Base-by-base conservation (phyloP, 2,888 invertebrate species). In the Lepas anatifera region DNA sequence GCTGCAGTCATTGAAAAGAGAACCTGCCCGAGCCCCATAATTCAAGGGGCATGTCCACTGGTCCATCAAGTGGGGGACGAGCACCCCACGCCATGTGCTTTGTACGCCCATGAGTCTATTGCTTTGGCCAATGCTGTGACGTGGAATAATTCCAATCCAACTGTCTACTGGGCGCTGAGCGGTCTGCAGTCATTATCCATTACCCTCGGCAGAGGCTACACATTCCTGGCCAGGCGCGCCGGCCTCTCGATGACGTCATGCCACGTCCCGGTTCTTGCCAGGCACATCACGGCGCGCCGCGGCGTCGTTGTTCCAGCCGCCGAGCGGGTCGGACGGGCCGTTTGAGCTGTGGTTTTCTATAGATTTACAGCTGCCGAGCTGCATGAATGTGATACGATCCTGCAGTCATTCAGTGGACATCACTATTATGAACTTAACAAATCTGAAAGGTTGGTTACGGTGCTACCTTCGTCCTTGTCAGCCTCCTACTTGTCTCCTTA, bases 351-450 rank as follows among this genome's bases (percentile, higher is more conserved):
- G 32, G 58, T 58, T 32, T 22, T 58, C 32, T 35, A 58, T 35
- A 25, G 22, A 35, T 22, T 35, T 22, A 7, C 2, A 32, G 16
- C 10, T 22, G 25, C 25, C 32, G 22, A 35, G 58, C 13, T 58
- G 22, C 35, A 58, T 58, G 58, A 58, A 58, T 58, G 58, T 58
- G 58, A 35, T 58, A 29, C 58, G 35, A 16, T 58, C 22, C 58
- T 32, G 10, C 58, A 92, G 81, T 94, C 93, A 79, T 95, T 94
- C 72, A 92, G 85, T 22, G 92, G 87, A n/a, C 90, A 88, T 77
- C 92, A 91, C 70, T 95, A 83, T 75, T 92, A 74, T 70, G 72
- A 69, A 50, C 67, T 50, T 73, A 72, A 72, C 43, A 79, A 78
- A 46, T 77, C 76, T 29, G 75, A 74, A 71, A 74, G 69, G 37